Conservation (phyloP, 2,888 invertebrate genomes). For the Chrysina gloriosa region DNA sequence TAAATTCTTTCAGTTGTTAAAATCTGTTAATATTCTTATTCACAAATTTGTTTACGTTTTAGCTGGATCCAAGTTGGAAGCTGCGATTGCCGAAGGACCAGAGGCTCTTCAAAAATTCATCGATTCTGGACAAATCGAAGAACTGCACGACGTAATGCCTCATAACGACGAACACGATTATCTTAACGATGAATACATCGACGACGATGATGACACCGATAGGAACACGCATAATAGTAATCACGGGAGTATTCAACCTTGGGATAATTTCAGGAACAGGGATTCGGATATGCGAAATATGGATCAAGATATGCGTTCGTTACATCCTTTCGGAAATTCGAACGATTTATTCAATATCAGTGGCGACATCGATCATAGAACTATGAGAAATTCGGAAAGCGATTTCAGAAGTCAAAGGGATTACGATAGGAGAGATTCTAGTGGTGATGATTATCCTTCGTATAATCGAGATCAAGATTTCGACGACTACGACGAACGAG, state of each 20-base stretch:
- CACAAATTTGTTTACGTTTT: slow-evolving; percentile 48
- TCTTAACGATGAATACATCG: slow-evolving; percentile 62
- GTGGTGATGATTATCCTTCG: slow-evolving; percentile 56
- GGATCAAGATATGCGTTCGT: slow-evolving; percentile 58
- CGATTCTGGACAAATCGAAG: slow-evolving; percentile 84
- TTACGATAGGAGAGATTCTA: slow-evolving; percentile 55
- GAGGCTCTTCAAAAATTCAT: slow-evolving; percentile 82
- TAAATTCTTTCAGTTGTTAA: no score
- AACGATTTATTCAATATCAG: slow-evolving; percentile 52
- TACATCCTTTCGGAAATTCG: slow-evolving; percentile 20
- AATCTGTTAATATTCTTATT: no score
- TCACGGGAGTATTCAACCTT: neutral
- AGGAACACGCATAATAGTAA: slow-evolving; percentile 22
- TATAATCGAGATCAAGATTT: slow-evolving; percentile 47
- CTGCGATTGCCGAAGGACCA: slow-evolving; percentile 82
- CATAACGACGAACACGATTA: slow-evolving; percentile 71
- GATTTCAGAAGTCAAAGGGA: slow-evolving; percentile 55
- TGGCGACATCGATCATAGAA: slow-evolving; percentile 54
- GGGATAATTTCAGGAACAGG: slow-evolving; percentile 35
- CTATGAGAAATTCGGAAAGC: slow-evolving; percentile 49
- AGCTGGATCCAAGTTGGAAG: slow-evolving; percentile 81
- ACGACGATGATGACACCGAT: slow-evolving; percentile 63
- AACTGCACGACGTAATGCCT: slow-evolving; percentile 82
- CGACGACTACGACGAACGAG: slow-evolving; percentile 51
- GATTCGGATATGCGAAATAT: slow-evolving; percentile 50